Base-by-base conservation (phyloP, 35 echinoderm and acorn worm genomes). In the Amphiura filiformis region DNA sequence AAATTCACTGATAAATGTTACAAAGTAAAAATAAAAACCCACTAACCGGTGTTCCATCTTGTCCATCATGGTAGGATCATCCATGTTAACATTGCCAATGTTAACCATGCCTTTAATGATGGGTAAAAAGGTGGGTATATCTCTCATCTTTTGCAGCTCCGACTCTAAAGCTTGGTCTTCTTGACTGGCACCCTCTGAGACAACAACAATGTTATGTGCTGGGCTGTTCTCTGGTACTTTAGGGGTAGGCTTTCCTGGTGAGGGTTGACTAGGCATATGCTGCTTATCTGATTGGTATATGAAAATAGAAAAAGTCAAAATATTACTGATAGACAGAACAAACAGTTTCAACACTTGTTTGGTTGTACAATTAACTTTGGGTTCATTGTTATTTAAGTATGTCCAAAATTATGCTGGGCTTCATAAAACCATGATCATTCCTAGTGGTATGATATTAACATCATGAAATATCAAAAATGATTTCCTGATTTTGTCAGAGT, bases 91-190 rank as follows among this genome's bases (percentile, higher is more conserved):
- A 86, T 84, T 77, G 76, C 83, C 32, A 84, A 80, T 0, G 90
- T 70, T 70, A 18, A 70, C 61, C 61, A 70, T 92, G 26, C 96
- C 93, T 82, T 91, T 92, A 31, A 99, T 82, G 26, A 99, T 94
- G 30, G 96, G 96, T 18, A 94, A 36, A 86, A 99, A 99, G 0
- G 96, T 99, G 40, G 96, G 96, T n/a, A 99, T 99, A 56, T 99
- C 96, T 28, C 91, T 88, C 89, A 99, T 89, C 81, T 99, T 99
- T 35, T 94, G 90, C 1, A 99, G 90, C 81, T 99, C 96, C 36
- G 88, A 91, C 33, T 90, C 84, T 56, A 97, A 56, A 41, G 88
- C 80, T 17, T 87, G 84, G 47, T 93, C 92, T 15, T 85, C 44
- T 35, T 57, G 88, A 4, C 61, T 88, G 34, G 85, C 70, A 4